Conservation (phyloP, 1,140 invertebrate genomes). For the Drosophila mauritiana region DNA sequence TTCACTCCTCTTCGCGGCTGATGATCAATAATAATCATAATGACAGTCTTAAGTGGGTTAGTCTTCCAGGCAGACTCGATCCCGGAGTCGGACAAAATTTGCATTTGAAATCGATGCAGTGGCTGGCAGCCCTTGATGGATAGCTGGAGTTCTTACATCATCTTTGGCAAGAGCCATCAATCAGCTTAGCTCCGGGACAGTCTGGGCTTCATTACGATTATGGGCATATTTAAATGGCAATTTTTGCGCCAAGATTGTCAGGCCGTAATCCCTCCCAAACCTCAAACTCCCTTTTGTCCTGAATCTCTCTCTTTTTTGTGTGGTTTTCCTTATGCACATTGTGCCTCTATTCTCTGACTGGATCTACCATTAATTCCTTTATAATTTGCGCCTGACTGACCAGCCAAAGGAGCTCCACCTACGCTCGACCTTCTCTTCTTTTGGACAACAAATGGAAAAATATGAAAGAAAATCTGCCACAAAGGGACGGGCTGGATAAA, state of each 20-base stretch:
- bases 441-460: slow-evolving; percentile 51
- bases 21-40: slow-evolving; percentile 83
- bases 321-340: slow-evolving; percentile 62
- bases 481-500: slow-evolving; percentile 41
- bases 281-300: slow-evolving; percentile 41
- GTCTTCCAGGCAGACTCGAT: slow-evolving; percentile 25
- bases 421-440: slow-evolving; percentile 26
- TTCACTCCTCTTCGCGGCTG: slow-evolving; percentile 18
- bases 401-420: slow-evolving; percentile 60
- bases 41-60: slow-evolving; percentile 81
- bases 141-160: slow-evolving; percentile 73
- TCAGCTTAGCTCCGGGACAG: slow-evolving; percentile 65
- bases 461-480: slow-evolving; percentile 60
- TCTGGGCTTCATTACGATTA: slow-evolving; percentile 76
- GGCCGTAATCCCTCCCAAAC: slow-evolving; percentile 63
- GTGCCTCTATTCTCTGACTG: slow-evolving; percentile 50
- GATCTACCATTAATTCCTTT: slow-evolving; percentile 77
- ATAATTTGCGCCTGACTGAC: slow-evolving; percentile 82
- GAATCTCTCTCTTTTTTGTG: slow-evolving; percentile 11
- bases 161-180: slow-evolving; percentile 59
- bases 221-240: slow-evolving; percentile 76
- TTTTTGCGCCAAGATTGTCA: slow-evolving; percentile 76
- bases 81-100: slow-evolving; percentile 6
- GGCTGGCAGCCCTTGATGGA: slow-evolving; percentile 64
- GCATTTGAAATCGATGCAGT: slow-evolving; percentile 55